phyloP scores from a whole-genome alignment of 2,888 invertebrate species.

The Agrotis segetum region DNA sequence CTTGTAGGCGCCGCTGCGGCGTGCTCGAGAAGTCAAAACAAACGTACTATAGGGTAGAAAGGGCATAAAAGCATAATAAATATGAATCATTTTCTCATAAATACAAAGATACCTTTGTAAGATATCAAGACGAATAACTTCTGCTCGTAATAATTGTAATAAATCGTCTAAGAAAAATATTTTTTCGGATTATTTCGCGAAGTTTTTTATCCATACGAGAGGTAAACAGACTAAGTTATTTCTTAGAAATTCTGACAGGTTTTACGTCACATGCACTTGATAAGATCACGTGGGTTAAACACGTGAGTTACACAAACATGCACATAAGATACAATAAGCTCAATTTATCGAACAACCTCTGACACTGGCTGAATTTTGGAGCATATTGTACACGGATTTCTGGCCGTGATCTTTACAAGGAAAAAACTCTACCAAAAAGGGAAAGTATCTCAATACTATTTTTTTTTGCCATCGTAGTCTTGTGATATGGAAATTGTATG shows the following conservation, averaged over 20 bases:
- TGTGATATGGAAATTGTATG: slow-evolving; percentile 40
- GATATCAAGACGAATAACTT: slow-evolving; percentile 1
- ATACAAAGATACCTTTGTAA: not conserved
- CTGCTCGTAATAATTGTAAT: slow-evolving; percentile 3
- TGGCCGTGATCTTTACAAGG: slow-evolving; percentile 21
- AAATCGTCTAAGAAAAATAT: slow-evolving; percentile 1
- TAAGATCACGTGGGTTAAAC: slow-evolving; percentile 16
- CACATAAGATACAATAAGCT: slow-evolving; percentile 5
- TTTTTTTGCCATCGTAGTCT: slow-evolving; percentile 18
- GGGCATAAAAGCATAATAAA: slow-evolving; percentile 53
- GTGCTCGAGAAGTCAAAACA: slow-evolving; percentile 79
- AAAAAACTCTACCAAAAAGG: slow-evolving; percentile 27
- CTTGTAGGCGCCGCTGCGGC: slow-evolving; percentile 77
- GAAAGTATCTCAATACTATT: slow-evolving; percentile 19
- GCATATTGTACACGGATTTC: slow-evolving; percentile 22
- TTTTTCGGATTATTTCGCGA: not conserved
- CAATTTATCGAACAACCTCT: slow-evolving; percentile 39
- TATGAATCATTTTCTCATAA: slow-evolving; percentile 24
- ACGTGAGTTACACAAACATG: slow-evolving; percentile 18
- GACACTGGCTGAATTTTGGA: slow-evolving; percentile 48
- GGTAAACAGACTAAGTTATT: not conserved
- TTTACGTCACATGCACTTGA: slow-evolving; percentile 16
- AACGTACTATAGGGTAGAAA: slow-evolving; percentile 68
- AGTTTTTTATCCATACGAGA: not conserved
- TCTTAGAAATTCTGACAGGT: not conserved